phyloP scores from a whole-genome alignment of 1,140 invertebrate genomes.

The Polypedilum vanderplanki region DNA sequence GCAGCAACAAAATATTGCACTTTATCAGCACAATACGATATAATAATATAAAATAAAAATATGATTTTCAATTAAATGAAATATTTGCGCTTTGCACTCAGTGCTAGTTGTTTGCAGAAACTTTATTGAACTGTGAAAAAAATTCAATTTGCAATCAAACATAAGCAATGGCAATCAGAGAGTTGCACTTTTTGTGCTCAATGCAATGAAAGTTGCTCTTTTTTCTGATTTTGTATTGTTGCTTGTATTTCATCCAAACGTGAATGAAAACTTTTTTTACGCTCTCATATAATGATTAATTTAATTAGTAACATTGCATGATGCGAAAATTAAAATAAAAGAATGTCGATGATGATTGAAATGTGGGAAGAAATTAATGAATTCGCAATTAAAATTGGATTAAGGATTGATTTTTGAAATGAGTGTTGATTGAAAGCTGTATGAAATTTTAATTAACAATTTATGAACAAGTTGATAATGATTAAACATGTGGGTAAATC shows the following conservation, averaged over 20 bases:
- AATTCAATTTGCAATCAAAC: slow-evolving; percentile 29
- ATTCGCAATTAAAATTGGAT: too few species aligned
- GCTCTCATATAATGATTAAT: not conserved
- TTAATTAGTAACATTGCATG: slow-evolving; percentile 13
- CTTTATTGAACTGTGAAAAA: slow-evolving; percentile 28
- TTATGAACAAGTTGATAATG: too few species aligned
- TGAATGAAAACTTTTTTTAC: not conserved
- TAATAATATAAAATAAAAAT: slow-evolving; percentile 15
- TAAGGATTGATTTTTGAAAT: too few species aligned
- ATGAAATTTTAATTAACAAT: too few species aligned
- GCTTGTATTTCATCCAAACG: not conserved
- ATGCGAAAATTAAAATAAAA: not conserved
- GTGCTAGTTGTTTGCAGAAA: slow-evolving; percentile 5
- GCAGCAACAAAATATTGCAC: not conserved
- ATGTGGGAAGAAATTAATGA: too few species aligned
- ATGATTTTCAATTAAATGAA: slow-evolving; percentile 28
- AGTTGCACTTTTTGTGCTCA: not conserved
- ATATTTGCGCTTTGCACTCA: not conserved
- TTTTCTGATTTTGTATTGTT: not conserved
- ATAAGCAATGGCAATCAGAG: slow-evolving; percentile 1
- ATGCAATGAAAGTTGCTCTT: not conserved
- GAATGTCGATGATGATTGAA: too few species aligned
- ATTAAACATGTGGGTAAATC: too few species aligned
- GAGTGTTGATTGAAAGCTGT: too few species aligned
- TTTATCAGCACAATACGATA: not conserved